phyloP scores from a whole-genome alignment of 2,797 vertebrate genomes.

The Synanceia verrucosa region DNA sequence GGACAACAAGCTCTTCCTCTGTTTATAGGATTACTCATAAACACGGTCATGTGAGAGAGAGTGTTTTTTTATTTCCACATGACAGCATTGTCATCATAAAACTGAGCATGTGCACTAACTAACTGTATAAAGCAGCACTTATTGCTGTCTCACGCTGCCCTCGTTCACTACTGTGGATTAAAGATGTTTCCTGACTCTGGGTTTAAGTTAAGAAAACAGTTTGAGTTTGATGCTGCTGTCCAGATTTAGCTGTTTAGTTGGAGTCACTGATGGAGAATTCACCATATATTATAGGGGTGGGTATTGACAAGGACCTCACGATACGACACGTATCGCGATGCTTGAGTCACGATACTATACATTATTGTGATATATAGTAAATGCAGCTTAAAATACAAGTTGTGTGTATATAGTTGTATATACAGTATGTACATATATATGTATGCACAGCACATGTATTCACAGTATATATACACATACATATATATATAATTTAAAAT shows the following conservation, averaged over 20 bases:
- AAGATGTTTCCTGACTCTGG: conserved; percentile 11
- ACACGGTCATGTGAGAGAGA: conserved; percentile 21
- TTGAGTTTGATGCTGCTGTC: not conserved
- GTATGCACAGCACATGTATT: too few species aligned
- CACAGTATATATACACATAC: too few species aligned
- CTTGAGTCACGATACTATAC: too few species aligned
- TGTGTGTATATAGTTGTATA: too few species aligned
- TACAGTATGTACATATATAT: too few species aligned
- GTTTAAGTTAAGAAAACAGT: conserved; percentile 14
- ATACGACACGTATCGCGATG: too few species aligned
- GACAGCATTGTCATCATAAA: conserved; percentile 7
- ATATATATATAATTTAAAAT: too few species aligned
- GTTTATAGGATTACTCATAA: conserved; percentile 57
- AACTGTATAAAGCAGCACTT: not conserved
- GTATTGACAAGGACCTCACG: too few species aligned
- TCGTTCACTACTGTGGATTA: conserved; percentile 13
- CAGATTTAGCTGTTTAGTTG: not conserved
- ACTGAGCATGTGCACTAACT: not conserved
- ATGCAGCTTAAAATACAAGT: too few species aligned
- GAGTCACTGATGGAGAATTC: not conserved
- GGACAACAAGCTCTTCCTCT: conserved; percentile 46
- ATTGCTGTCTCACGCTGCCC: not conserved
- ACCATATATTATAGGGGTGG: not conserved
- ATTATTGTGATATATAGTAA: too few species aligned
- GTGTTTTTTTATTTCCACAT: conserved; percentile 13